Evolutionary conservation across 1,140 invertebrate species (phyloP), one percentile per base, ranked within the genome.

Genomic region (Penaeus chinensis): DNA sequence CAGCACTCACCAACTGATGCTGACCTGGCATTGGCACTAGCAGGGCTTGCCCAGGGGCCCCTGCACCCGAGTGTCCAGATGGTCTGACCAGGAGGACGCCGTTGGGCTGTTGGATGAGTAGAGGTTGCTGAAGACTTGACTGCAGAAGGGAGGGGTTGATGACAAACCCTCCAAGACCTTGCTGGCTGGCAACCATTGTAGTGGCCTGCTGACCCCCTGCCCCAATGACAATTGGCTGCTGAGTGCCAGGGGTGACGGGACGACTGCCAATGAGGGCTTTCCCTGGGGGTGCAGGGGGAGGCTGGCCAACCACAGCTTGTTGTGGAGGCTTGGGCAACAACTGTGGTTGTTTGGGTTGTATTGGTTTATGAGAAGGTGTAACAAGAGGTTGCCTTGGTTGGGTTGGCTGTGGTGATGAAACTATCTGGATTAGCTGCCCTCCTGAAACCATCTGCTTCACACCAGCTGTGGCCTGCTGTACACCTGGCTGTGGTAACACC

Each of bases 271-370:
- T 60, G 42, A 88, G 61, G 18, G 87, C 69, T 78, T 88, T 88
- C 54, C 87, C 87, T 24, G 87, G 87, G 22, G 87, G 87, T 63
- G 87, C 61, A 79, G 81, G 82, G 19, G 87, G 24, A 60, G 87
- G 82, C 65, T 88, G 87, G 27, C 82, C 82, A 66, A 69, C 82
- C 10, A 71, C 78, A 42, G 78, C 63, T 65, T 76, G 54, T 42
- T 84, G 87, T 24, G 87, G 87, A 22, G 87, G 87, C 54, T 88
- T 88, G 20, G 87, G 87, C 7, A 88, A 61, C 63, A 88, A 84
- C 77, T 88, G 87, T 22, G 87, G 87, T n/a, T 88, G 87, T 69
- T 88, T 88, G 54, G 87, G 87, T 42, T 88, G 87, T 61, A 84
- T 88, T n/a, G 87, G 87, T 27, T 88, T 88, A 62, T 84, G 87